Evolutionary conservation across 2,888 invertebrate genomes (phyloP), one percentile per base, ranked within the genome.

Genomic region (Apodemia hepburni): DNA sequence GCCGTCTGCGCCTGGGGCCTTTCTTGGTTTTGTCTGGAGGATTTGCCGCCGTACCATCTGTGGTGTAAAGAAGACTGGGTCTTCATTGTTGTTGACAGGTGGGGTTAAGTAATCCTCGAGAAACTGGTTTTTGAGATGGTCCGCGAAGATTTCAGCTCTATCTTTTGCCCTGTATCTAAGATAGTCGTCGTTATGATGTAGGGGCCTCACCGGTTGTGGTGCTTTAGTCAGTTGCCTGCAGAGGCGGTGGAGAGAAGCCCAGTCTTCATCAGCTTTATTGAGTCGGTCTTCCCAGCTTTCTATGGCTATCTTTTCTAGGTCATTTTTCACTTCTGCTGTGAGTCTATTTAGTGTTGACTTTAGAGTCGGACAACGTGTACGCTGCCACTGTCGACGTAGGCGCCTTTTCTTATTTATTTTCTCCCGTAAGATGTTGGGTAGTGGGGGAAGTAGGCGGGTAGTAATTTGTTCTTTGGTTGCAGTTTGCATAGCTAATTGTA

Each of bases 1-100:
- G 0, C 59, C 49, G 38, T 71, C 70, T 0, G 58, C 17, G 1
- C 69, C 22, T 22, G 22, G 22, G 22, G 22, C 22, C 22, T 22
- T 22, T 22, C 22, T 22, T 22, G 22, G 22, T 11, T 62, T 64
- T 7, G 54, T 12, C 0, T 51, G 22, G 22, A 22, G 22, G 22
- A 22, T 22, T 22, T 22, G 22, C 22, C 22, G 22, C 22, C 22
- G 22, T 22, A 22, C 22, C 22, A 22, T 22, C 22, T 22, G 22
- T 4, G 68, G 68, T 3, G 66, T 58, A 42, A 69, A 64, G 59
- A 64, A 18, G 4, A 65, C 29, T 9, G 65, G 60, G 51, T 63
- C 61, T 1, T 60, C 59, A 6, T 61, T 3, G 9, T 9, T 15
- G 12, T 9, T 3, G 3, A 9, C 3, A 42, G 42, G 42, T 0